Evolutionary conservation across 2,888 invertebrate species (phyloP).

Genomic region (Cephus pulcher): DNA sequence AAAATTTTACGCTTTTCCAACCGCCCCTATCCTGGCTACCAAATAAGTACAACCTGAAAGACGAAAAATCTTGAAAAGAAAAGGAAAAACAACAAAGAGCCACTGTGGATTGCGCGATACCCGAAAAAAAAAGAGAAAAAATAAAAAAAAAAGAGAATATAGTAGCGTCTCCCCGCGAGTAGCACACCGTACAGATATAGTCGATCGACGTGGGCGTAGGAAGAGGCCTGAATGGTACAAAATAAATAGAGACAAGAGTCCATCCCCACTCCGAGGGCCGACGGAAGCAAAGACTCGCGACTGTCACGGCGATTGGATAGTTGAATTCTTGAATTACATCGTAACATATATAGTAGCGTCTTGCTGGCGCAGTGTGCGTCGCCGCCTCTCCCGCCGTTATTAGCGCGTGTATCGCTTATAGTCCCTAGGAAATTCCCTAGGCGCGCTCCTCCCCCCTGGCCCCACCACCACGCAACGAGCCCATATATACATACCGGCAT

Average conservation of each 20-base stretch:
- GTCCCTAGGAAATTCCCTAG: neutral
- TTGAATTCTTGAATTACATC: slow-evolving; percentile 49
- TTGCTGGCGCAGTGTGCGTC: slow-evolving; percentile 16
- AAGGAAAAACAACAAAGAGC: too few species aligned
- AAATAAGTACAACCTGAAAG: too few species aligned
- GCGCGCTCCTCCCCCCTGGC: slow-evolving; percentile 1
- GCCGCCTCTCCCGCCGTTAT: neutral
- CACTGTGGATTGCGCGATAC: neutral
- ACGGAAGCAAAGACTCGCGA: neutral
- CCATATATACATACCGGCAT: neutral
- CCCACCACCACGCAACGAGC: slow-evolving; percentile 23
- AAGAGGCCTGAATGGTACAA: slow-evolving; percentile 5
- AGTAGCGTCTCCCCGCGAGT: neutral
- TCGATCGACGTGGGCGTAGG: slow-evolving; percentile 11
- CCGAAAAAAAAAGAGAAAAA: neutral
- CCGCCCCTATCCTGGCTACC: too few species aligned
- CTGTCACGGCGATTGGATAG: slow-evolving; percentile 31
- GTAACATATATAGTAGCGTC: slow-evolving; percentile 47
- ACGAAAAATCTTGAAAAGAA: too few species aligned
- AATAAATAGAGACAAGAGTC: slow-evolving; percentile 6
- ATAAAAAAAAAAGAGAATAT: neutral
- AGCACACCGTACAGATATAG: neutral
- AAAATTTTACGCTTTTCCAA: too few species aligned
- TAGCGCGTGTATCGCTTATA: neutral
- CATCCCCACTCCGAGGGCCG: neutral